Evolutionary conservation across 1,140 invertebrate species (phyloP), one percentile per base, ranked within the genome.

Genomic region (Mya arenaria): DNA sequence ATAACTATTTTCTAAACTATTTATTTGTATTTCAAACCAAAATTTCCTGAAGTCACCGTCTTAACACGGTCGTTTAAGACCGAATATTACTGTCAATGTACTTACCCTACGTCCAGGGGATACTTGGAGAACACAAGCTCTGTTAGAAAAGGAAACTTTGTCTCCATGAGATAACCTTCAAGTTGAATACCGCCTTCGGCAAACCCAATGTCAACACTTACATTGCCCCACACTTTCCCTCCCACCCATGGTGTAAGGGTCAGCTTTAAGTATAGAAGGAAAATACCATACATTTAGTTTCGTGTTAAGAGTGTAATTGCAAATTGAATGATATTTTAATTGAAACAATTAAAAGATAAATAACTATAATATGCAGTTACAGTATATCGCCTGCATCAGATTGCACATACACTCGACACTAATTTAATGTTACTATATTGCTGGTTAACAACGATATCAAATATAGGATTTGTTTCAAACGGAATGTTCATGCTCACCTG

Each of bases 111-210:
- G n/a, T 44, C 41, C 0, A 77, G 41, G 1, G 74, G 74, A 32
- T 77, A 36, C 52, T 77, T 77, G 13, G 25, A 52, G 25, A 66
- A 66, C 1, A 34, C 32, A 23, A 65, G 58, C n/a, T 77, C 73
- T 30, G 58, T 65, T 8, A 28, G 37, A 0, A 77, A 23, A 19
- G 60, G 60, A 25, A 65, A 65, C 37, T 65, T 52, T 23, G 74
- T 77, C 55, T 77, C 62, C 41, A 77, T 44, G 0, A 77, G 28
- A 66, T 66, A 77, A 30, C 74, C 74, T n/a, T 65, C 55, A 10
- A 77, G 32, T 17, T 48, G 39, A 5, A 77, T 44, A 52, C 62
- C 60, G 0, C 60, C 74, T 44, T 32, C 52, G 15, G 39, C 58
- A 2, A 77, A 39, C 6, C 34, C 34, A 1, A 65, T 32, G 25